Evolutionary conservation across 2,888 invertebrate genomes (phyloP).

Genomic region (Catocala fraxini): DNA sequence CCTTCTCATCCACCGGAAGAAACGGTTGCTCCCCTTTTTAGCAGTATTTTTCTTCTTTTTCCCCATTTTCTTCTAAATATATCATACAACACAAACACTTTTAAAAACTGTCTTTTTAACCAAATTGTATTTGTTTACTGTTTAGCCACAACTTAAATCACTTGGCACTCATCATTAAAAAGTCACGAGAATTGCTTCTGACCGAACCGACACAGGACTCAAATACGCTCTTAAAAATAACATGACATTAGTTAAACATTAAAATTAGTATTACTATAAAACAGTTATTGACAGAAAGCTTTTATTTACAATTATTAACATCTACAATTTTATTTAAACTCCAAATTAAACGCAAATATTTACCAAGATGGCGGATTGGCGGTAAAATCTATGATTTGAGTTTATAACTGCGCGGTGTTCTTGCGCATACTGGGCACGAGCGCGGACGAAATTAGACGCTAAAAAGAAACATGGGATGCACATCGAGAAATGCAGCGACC

Average conservation of each 20-base stretch:
- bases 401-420: slow-evolving; percentile 73
- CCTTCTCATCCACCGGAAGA: slow-evolving; percentile 85
- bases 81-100: slow-evolving; percentile 67
- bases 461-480: slow-evolving; percentile 78
- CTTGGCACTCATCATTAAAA: slow-evolving; percentile 28
- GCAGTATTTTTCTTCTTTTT: slow-evolving; percentile 82
- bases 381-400: slow-evolving; percentile 55
- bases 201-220: slow-evolving; percentile 52
- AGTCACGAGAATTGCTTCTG: slow-evolving; percentile 41
- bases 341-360: slow-evolving; percentile 55
- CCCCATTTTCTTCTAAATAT: slow-evolving; percentile 70
- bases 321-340: slow-evolving; percentile 1
- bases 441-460: slow-evolving; percentile 83
- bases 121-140: slow-evolving; percentile 45
- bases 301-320: slow-evolving; percentile 35
- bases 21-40: slow-evolving; percentile 77
- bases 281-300: slow-evolving; percentile 54
- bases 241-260: slow-evolving; percentile 44
- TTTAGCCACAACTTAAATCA: slow-evolving; percentile 55
- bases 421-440: slow-evolving; percentile 82
- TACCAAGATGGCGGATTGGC: slow-evolving; percentile 62
- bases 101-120: slow-evolving; percentile 58
- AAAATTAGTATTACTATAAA: slow-evolving; percentile 46
- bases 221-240: slow-evolving; percentile 46
- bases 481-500: slow-evolving; percentile 81